phyloP scores from a whole-genome alignment of 2,797 vertebrate genomes.

The Mareca penelope region DNA sequence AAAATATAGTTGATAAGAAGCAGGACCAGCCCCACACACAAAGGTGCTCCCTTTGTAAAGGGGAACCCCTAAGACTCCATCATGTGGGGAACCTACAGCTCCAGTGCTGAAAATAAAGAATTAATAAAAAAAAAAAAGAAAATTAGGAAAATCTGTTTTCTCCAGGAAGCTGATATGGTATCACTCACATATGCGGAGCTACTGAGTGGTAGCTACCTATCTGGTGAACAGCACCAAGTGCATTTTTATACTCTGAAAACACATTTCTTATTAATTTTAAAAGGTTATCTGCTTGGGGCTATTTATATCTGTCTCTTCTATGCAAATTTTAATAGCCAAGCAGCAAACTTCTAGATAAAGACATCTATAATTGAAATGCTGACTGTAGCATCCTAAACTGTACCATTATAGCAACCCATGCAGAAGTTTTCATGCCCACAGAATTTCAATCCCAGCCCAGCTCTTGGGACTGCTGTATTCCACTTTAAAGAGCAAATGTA shows the following conservation, averaged over 20 bases:
- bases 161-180: background rate
- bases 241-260: background rate
- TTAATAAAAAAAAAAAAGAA: background rate
- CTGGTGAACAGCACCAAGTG: background rate
- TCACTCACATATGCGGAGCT: background rate
- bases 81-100: background rate
- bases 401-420: background rate
- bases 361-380: background rate
- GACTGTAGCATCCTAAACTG: background rate
- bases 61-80: background rate
- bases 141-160: background rate
- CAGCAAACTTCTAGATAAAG: background rate
- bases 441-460: slow-evolving; percentile 6
- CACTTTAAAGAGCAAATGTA: background rate
- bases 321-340: slow-evolving; percentile 13
- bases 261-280: background rate
- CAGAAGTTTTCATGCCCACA: background rate
- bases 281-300: background rate
- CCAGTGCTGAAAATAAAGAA: background rate
- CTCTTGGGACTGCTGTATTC: background rate
- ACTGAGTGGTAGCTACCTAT: background rate
- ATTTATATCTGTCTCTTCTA: background rate
- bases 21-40: background rate
- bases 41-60: background rate
- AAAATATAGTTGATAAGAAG: background rate